Conservation (phyloP, 2,888 invertebrate species). For the Agapostemon virescens region DNA sequence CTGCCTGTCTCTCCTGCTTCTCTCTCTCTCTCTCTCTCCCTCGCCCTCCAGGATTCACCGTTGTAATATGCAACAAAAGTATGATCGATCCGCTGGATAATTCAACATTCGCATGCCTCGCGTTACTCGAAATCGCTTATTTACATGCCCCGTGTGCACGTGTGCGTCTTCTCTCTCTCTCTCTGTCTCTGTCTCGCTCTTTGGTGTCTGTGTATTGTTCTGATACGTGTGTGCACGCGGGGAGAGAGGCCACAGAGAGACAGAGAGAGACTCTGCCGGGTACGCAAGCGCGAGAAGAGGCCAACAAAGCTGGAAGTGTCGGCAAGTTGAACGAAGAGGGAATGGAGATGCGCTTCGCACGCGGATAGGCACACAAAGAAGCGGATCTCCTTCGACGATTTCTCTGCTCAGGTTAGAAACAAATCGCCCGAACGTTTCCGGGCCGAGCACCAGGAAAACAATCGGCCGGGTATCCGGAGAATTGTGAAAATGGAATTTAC, state of each 20-base stretch:
- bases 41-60: constrained; percentile 46
- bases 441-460: constrained; percentile 4
- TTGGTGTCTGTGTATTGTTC: no score
- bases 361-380: background rate
- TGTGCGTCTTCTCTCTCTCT: background rate
- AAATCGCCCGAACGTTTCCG: background rate
- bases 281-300: background rate
- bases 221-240: background rate
- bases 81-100: constrained; percentile 49
- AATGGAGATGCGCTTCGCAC: background rate
- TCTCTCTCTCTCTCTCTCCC: background rate
- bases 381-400: background rate
- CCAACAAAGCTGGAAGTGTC: background rate
- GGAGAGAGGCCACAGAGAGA: background rate
- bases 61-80: constrained; percentile 48
- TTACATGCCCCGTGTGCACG: constrained; percentile 35
- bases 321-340: background rate
- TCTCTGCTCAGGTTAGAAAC: background rate
- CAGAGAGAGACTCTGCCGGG: background rate
- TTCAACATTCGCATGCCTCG: constrained; percentile 15
- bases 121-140: constrained; percentile 37
- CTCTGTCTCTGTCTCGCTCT: no score
- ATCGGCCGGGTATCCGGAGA: background rate
- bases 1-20: background rate
- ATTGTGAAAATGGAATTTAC: constrained; percentile 8